Evolutionary conservation across 2,113 vertebrate genomes (phyloP), one percentile per base, ranked within the genome.

Genomic region (Athene cunicularia): DNA sequence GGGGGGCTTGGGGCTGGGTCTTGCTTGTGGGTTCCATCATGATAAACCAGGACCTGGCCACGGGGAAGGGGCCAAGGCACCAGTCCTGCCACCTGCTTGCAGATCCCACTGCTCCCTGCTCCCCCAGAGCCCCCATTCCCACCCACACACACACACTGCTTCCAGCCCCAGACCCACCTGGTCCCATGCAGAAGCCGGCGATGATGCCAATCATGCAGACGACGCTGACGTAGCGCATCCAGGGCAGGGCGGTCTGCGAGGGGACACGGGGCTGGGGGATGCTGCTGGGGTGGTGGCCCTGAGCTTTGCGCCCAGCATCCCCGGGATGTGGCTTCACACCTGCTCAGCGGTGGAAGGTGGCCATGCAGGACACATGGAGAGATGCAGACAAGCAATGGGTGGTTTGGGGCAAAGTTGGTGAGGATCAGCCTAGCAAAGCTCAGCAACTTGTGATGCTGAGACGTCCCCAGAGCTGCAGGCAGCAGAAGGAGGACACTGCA

Each of bases 111-210:
- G 23, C 22, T 32, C 8, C 28, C 47, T 95, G 96, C 30, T 27
- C 6, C 39, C 35, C 17, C 3, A 0, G 27, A 19, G 18, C 2
- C 20, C 64, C 33, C 5, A n/a, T 11, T 60, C 13, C 37, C 43
- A 6, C 0, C 2, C 0, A 9, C 18, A 7, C 45, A 41, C 37
- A 41, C 45, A 32, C 0, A 1, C 1, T 41, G 24, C 9, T 2
- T 0, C 20, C 2, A 2, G 32, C 41, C 66, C 58, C 63, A 60
- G 73, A 68, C 96, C 95, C 91, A 99, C 99, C 99, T 98, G 99
- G 99, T 75, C 99, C 99, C 35, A 99, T 98, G 97, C 99, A 99
- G 98, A 99, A 99, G 85, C 99, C 99, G 8, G 99, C 98, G 21
- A 99, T 99, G 91, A 99, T 99, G 56, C 99, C 99, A 1, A 99